Percentiles rank a stretch among this genome's conserved stretches.
phyloP scores from a whole-genome alignment of 2,888 invertebrate species.

The Parapristionchus giblindavisi region DNA sequence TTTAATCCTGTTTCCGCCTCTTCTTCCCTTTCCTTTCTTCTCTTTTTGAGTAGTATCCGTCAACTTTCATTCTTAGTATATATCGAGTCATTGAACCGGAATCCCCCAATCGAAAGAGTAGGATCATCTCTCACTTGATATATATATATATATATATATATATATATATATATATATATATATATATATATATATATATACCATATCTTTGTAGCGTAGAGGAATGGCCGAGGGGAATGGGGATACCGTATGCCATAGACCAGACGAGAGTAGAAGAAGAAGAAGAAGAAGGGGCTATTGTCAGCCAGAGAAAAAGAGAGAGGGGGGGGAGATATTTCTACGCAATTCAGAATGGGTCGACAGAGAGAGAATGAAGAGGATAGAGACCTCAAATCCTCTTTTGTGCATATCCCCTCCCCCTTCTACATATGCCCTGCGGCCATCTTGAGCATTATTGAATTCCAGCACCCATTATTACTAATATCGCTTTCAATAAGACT shows the following conservation, averaged over 20 bases:
- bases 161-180: too few species aligned
- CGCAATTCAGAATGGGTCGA: constrained; percentile 19
- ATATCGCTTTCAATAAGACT: constrained; percentile 37
- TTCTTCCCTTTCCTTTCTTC: too few species aligned
- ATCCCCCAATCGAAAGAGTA: too few species aligned
- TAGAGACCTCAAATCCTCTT: neutral
- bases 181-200: too few species aligned
- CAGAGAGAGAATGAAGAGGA: constrained; percentile 20
- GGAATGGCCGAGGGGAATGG: neutral
- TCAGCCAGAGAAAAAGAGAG: constrained; percentile 10
- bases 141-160: too few species aligned
- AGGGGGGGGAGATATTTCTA: neutral
- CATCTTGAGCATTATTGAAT: constrained; percentile 37
- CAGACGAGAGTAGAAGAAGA: constrained; percentile 14
- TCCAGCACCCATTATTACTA: constrained; percentile 37
- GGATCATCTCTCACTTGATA: too few species aligned
- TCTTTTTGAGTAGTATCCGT: too few species aligned
- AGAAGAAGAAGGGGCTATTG: constrained; percentile 30
- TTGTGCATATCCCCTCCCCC: constrained; percentile 3
- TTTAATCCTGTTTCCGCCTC: too few species aligned
- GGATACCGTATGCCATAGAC: constrained; percentile 1
- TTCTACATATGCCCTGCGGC: constrained; percentile 22
- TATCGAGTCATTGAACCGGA: too few species aligned
- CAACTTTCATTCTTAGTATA: too few species aligned
- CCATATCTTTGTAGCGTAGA: too few species aligned